Evolutionary conservation across 2,888 invertebrate species (phyloP), one percentile per base, ranked within the genome.

Genomic region (Boloria selene): DNA sequence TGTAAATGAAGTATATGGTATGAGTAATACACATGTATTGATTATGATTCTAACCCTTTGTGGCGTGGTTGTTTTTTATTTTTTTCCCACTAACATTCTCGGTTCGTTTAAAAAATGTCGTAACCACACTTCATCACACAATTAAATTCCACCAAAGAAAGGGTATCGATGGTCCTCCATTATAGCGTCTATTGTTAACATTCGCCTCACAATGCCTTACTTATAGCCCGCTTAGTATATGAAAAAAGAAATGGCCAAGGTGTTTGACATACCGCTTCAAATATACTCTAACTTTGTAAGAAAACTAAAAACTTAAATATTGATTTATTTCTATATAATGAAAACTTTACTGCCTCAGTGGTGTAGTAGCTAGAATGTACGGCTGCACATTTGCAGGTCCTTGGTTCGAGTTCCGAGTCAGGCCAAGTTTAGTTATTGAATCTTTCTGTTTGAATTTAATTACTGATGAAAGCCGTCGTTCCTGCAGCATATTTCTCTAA

Each of bases 121-220:
- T 88, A 88, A 90, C 90, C 90, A 84, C 89, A 90, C 85, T 89
- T 90, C 91, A 90, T 91, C 90, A 88, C 87, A 90, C 91, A 89
- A 91, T 91, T 91, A 92, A 91, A 90, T 81, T 82, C 87, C 80
- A 77, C 78, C 84, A 86, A 88, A 89, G 90, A 91, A 92, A 90
- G 86, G 86, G 88, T 90, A 90, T 91, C 90, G 88, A 86, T 87
- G 87, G 84, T 81, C 81, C 81, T 74, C 86, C 88, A 91, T 92
- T 87, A 91, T 89, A 83, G 79, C 64, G 73, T 79, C 91, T 88
- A 91, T 92, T 92, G 91, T 92, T 90, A 86, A 82, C 85, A 84
- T 86, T 85, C 84, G 81, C 75, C 80, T 78, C 87, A 92, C 91
- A 91, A 91, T 89, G 81, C 89, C 81, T 85, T 87, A 88, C 90